Conservation (phyloP, 2,797 vertebrate species). For the Rhinoraja longicauda region DNA sequence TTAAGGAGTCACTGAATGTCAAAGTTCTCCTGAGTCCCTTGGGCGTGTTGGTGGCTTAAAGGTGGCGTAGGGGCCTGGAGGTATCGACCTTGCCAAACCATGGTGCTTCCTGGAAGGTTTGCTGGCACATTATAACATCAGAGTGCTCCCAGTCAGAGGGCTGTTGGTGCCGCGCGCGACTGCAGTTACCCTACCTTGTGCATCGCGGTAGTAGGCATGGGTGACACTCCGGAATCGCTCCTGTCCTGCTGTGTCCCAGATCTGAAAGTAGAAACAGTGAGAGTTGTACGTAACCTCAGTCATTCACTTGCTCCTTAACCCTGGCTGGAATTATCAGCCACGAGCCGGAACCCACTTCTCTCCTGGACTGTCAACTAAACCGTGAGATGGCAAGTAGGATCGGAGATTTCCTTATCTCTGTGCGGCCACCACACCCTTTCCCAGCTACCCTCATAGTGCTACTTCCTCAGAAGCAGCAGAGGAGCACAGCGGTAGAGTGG, state of each 20-base stretch:
- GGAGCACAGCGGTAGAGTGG: too few species aligned
- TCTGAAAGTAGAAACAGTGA: constrained; percentile 57
- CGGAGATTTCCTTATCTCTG: not conserved
- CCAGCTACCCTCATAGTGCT: not conserved
- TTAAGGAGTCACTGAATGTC: too few species aligned
- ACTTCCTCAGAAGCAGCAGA: not conserved
- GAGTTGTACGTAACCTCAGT: too few species aligned
- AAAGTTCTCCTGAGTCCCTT: not conserved
- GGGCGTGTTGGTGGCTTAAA: not conserved
- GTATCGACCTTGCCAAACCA: not conserved
- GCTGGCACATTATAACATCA: not conserved
- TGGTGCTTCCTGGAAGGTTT: not conserved
- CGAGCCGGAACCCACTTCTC: not conserved
- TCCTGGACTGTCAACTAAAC: not conserved
- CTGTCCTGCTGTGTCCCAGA: constrained; percentile 96
- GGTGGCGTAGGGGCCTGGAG: not conserved
- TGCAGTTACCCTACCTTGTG: constrained; percentile 73
- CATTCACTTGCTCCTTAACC: not conserved
- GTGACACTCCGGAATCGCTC: constrained; percentile 96
- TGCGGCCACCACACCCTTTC: not conserved
- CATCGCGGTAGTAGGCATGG: constrained; percentile 93
- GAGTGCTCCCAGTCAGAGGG: not conserved
- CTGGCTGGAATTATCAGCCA: too few species aligned
- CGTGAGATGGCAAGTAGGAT: not conserved
- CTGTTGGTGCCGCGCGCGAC: too few species aligned